Conservation (phyloP, 2,797 vertebrate species). For the Ataeniobius toweri region DNA sequence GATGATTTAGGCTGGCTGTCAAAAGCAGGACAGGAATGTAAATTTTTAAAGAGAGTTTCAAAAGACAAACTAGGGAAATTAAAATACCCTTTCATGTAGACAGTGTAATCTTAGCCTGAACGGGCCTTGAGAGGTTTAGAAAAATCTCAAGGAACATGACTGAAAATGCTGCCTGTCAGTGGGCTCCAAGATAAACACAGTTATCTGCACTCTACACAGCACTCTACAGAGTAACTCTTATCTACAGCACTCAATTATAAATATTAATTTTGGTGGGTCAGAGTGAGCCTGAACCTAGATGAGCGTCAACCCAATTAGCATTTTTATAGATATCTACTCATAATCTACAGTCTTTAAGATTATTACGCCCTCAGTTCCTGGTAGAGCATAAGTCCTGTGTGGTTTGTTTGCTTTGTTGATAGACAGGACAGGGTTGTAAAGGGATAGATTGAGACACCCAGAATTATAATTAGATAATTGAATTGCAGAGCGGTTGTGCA, state of each 20-base stretch:
- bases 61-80: constrained; percentile 28
- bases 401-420: constrained; percentile 30
- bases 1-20: constrained; percentile 1
- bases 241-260: constrained; percentile 53
- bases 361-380: constrained; percentile 3
- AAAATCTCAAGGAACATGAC: constrained; percentile 41
- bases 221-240: constrained; percentile 34
- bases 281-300: constrained; percentile 38
- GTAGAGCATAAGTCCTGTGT: constrained; percentile 3
- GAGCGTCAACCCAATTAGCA: constrained; percentile 35
- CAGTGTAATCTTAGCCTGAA: constrained; percentile 27
- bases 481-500: not conserved
- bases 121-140: constrained; percentile 6
- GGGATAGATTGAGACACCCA: constrained; percentile 17
- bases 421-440: constrained; percentile 14
- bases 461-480: constrained; percentile 37
- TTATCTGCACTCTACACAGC: constrained; percentile 47
- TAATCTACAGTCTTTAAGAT: constrained; percentile 6
- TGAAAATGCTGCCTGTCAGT: constrained; percentile 25
- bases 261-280: constrained; percentile 35
- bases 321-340: constrained; percentile 11
- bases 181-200: constrained; percentile 47
- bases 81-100: constrained; percentile 21
- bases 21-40: not conserved
- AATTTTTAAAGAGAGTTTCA: constrained; percentile 18